Conservation (phyloP, 1,140 invertebrate species). For the Hyposmocoma kahamanoa region DNA sequence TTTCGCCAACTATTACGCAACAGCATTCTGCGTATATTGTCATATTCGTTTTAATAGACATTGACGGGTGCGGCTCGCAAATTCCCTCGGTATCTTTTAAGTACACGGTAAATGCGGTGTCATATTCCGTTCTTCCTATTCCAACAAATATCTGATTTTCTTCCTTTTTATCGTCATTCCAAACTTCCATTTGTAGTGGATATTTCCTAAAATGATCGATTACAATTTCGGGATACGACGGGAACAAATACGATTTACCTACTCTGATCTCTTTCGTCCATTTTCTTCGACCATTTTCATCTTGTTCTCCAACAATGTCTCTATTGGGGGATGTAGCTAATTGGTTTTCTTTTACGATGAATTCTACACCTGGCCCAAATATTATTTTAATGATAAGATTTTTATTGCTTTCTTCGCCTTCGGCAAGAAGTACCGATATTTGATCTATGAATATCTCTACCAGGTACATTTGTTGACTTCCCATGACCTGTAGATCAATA, state of each 20-base stretch:
- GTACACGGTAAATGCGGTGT: constrained; percentile 54
- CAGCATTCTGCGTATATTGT: constrained; percentile 48
- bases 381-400: constrained; percentile 58
- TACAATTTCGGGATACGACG: constrained; percentile 58
- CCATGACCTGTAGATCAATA: constrained; percentile 66
- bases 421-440: constrained; percentile 47
- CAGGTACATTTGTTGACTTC: constrained; percentile 68
- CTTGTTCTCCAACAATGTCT: constrained; percentile 50
- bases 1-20: constrained; percentile 46
- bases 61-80: constrained; percentile 42
- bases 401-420: constrained; percentile 46
- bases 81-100: constrained; percentile 48
- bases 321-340: constrained; percentile 23
- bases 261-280: constrained; percentile 57
- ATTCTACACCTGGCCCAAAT: constrained; percentile 62
- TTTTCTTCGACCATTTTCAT: constrained; percentile 47
- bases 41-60: constrained; percentile 46
- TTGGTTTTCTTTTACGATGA: constrained; percentile 61
- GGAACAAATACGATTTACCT: constrained; percentile 60
- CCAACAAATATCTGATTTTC: constrained; percentile 50
- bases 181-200: constrained; percentile 58
- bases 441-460: constrained; percentile 66
- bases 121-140: constrained; percentile 57
- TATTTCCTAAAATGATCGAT: constrained; percentile 52
- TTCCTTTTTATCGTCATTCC: constrained; percentile 61